Conservation (phyloP, 2,113 vertebrate genomes). For the Corydoras maculifer region DNA sequence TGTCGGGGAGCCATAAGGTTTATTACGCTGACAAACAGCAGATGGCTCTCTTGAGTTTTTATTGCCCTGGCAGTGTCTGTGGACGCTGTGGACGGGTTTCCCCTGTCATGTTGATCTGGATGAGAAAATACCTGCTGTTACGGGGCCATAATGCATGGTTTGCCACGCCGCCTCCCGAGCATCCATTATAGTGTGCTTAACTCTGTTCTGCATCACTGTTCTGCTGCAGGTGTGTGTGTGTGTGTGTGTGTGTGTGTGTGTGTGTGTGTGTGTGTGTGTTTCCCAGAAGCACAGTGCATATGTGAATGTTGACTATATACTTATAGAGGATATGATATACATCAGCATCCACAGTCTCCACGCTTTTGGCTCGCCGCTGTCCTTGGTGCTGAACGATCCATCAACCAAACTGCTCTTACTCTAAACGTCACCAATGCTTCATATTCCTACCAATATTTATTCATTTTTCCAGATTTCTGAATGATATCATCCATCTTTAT, state of each 20-base stretch:
- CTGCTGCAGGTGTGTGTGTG: not conserved
- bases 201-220: not conserved
- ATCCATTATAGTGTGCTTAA: constrained; percentile 24
- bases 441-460: too few species aligned
- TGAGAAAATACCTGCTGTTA: constrained; percentile 35
- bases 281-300: not conserved
- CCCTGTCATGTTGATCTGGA: constrained; percentile 34
- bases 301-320: not conserved
- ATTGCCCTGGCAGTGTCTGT: constrained; percentile 28
- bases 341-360: too few species aligned
- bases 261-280: not conserved
- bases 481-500: too few species aligned
- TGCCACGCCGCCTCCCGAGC: not conserved
- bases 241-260: not conserved
- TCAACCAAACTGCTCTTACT: not conserved
- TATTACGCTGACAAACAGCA: constrained; percentile 86
- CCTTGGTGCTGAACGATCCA: constrained; percentile 51
- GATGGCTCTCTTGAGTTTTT: constrained; percentile 99
- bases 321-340: too few species aligned
- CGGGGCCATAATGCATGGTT: constrained; percentile 23
- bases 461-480: too few species aligned
- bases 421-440: too few species aligned
- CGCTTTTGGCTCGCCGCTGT: constrained; percentile 47
- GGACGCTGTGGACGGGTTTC: constrained; percentile 22
- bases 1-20: constrained; percentile 15